These are phyloP conservation scores for Lutraria rhynchaena DNA, from an alignment of 1,140 invertebrate genomes.

Conservation along the genomic window DNA sequence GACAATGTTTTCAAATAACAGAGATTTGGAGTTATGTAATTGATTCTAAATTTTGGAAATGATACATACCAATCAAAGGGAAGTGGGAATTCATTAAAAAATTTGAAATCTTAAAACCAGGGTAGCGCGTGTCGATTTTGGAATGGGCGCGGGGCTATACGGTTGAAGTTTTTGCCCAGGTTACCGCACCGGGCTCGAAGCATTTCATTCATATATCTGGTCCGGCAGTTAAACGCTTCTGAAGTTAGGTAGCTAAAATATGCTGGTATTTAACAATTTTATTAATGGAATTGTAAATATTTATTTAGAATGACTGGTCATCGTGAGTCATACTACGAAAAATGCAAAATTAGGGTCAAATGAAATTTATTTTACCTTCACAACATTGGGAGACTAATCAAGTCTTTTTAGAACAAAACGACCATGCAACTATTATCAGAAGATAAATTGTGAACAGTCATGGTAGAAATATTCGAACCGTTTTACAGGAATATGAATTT, in stretches of 20 bases:
- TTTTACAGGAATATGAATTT: too few species aligned
- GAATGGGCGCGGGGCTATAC: slow-evolving; percentile 14
- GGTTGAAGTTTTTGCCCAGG: neutral
- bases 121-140: slow-evolving; percentile 17
- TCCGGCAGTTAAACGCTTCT: slow-evolving; percentile 12
- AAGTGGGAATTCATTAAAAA: slow-evolving; percentile 23
- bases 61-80: slow-evolving; percentile 39
- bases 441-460: too few species aligned
- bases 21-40: slow-evolving; percentile 32
- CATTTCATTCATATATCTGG: slow-evolving; percentile 46
- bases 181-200: neutral
- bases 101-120: neutral
- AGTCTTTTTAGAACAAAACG: too few species aligned
- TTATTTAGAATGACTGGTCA: slow-evolving; percentile 21
- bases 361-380: too few species aligned
- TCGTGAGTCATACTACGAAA: neutral
- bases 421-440: too few species aligned
- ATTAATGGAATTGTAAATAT: slow-evolving; percentile 56
- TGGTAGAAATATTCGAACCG: too few species aligned
- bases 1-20: slow-evolving; percentile 43
- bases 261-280: slow-evolving; percentile 25
- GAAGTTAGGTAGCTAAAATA: slow-evolving; percentile 27
- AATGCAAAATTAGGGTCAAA: neutral
- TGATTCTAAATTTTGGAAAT: neutral
- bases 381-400: too few species aligned